Evolutionary conservation across 2,888 invertebrate species (phyloP).

Genomic region (Andrena haemorrhoa): DNA sequence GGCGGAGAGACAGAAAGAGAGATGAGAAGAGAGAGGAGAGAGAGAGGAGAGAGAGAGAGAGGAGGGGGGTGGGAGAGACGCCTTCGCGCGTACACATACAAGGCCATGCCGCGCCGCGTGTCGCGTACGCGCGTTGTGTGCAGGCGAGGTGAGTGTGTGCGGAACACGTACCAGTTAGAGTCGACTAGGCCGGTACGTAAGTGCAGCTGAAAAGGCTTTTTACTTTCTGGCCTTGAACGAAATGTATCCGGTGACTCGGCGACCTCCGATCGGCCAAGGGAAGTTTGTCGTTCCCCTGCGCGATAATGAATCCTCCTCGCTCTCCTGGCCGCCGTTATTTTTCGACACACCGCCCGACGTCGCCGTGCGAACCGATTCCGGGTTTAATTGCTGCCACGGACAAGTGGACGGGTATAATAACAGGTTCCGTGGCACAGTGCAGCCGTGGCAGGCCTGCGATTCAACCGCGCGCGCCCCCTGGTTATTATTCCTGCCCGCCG

Average conservation of each 20-base stretch:
- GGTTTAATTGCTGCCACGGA: slow-evolving; percentile 37
- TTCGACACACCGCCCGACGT: slow-evolving; percentile 37
- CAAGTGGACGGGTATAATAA: slow-evolving; percentile 43
- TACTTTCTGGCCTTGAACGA: slow-evolving; percentile 84
- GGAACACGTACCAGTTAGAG: slow-evolving; percentile 73
- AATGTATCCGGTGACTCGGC: slow-evolving; percentile 83
- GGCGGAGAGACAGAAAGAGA: slow-evolving; percentile 49
- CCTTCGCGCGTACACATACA: slow-evolving; percentile 64
- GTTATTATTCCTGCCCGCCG: slow-evolving; percentile 30
- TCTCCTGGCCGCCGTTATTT: slow-evolving; percentile 58
- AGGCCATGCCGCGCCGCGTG: slow-evolving; percentile 46
- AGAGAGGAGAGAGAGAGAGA: slow-evolving; percentile 19
- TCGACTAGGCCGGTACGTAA: slow-evolving; percentile 74
- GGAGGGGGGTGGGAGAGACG: slow-evolving; percentile 45
- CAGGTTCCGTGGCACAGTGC: slow-evolving; percentile 18
- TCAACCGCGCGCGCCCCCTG: slow-evolving; percentile 25
- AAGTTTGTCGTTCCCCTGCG: slow-evolving; percentile 59
- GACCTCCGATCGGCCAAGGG: slow-evolving; percentile 61
- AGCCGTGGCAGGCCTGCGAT: slow-evolving; percentile 19
- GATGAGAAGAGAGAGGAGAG: slow-evolving; percentile 43
- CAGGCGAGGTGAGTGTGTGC: slow-evolving; percentile 73
- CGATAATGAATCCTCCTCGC: slow-evolving; percentile 52
- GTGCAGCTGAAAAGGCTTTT: slow-evolving; percentile 83
- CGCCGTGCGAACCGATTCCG: slow-evolving; percentile 37
- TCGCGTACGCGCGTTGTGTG: slow-evolving; percentile 71